These are phyloP conservation scores for Galago senegalensis DNA, from an alignment of 2,797 vertebrate genomes.

Conservation along the genomic window DNA sequence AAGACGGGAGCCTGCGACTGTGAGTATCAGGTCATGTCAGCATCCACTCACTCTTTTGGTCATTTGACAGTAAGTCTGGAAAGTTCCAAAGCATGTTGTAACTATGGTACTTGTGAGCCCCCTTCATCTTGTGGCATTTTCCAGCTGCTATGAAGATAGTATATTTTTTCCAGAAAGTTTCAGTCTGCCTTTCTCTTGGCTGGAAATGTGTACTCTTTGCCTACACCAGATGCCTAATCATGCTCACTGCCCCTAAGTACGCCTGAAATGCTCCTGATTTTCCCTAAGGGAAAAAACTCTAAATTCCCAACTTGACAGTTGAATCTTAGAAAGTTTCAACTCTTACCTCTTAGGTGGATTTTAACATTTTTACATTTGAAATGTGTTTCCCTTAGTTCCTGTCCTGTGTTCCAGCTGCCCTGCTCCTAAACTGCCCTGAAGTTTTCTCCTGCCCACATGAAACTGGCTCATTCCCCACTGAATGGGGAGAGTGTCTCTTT, in stretches of 20 bases:
- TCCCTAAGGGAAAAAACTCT: background rate
- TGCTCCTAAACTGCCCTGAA: background rate
- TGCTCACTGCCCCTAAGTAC: background rate
- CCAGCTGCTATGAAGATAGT: background rate
- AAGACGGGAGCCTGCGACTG: constrained; percentile 56
- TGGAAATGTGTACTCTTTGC: background rate
- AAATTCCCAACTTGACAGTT: background rate
- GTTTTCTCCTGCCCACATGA: background rate
- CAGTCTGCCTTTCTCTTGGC: background rate
- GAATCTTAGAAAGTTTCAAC: background rate
- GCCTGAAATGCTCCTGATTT: background rate
- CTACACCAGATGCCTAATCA: background rate
- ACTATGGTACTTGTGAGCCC: background rate
- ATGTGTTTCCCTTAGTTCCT: background rate
- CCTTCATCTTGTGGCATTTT: background rate
- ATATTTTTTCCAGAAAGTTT: background rate
- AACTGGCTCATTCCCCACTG: background rate
- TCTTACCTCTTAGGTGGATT: background rate
- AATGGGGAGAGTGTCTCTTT: background rate
- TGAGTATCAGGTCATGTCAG: constrained; percentile 72
- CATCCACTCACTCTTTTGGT: background rate
- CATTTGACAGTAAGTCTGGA: background rate
- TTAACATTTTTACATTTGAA: background rate
- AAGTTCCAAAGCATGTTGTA: background rate
- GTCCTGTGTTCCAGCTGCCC: background rate